Conservation (phyloP, 92 coral and sea anemone genomes). For the Anthopleura xanthogrammica region DNA sequence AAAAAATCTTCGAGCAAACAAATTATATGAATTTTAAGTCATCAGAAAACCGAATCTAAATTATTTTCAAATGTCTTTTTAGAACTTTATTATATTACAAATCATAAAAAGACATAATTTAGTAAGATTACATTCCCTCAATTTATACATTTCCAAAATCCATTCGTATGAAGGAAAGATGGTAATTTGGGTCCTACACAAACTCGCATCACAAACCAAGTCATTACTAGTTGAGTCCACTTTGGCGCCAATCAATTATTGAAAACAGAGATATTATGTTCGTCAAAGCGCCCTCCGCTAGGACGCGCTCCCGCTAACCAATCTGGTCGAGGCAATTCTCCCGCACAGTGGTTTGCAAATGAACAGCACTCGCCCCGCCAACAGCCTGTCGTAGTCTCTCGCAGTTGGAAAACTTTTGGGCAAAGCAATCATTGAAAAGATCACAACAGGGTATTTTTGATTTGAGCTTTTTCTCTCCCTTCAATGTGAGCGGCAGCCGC, state of each 20-base stretch:
- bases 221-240: not conserved
- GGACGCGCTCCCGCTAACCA: not conserved
- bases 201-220: not conserved
- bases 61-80: too few species aligned
- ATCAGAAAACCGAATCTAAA: too few species aligned
- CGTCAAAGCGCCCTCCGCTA: not conserved
- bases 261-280: slow-evolving; percentile 2
- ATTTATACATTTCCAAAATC: not conserved
- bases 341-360: slow-evolving; percentile 7
- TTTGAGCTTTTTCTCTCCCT: not conserved
- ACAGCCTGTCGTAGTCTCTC: slow-evolving; percentile 6
- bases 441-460: slow-evolving; percentile 22
- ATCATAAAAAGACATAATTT: too few species aligned
- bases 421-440: slow-evolving; percentile 28
- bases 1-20: too few species aligned
- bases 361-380: slow-evolving; percentile 8
- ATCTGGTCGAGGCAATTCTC: not conserved
- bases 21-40: too few species aligned
- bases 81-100: too few species aligned
- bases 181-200: not conserved
- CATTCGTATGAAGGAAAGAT: not conserved
- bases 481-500: not conserved
- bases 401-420: slow-evolving; percentile 29
- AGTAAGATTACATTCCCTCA: too few species aligned
- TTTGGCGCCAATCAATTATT: slow-evolving; percentile 21